phyloP scores from a whole-genome alignment of 1,140 invertebrate genomes.

The Contarinia nasturtii region DNA sequence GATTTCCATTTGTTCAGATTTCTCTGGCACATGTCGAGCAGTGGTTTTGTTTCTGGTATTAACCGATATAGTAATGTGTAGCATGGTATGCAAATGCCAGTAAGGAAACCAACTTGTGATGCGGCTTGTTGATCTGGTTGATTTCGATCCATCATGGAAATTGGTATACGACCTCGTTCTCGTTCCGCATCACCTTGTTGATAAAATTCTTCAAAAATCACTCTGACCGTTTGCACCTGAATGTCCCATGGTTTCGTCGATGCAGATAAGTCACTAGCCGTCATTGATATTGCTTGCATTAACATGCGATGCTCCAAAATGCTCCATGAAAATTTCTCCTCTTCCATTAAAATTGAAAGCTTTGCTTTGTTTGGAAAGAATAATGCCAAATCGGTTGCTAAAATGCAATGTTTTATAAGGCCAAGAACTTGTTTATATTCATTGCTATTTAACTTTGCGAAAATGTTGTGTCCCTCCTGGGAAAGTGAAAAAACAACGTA shows the following conservation, averaged over 20 bases:
- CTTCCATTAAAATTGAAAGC: conserved; percentile 34
- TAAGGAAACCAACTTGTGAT: conserved; percentile 58
- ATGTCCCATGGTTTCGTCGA: conserved; percentile 68
- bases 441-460: conserved; percentile 44
- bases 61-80: conserved; percentile 47
- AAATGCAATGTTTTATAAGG: conserved; percentile 59
- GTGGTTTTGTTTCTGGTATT: conserved; percentile 46
- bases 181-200: conserved; percentile 59
- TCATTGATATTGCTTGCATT: conserved; percentile 61
- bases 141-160: conserved; percentile 68
- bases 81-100: conserved; percentile 63
- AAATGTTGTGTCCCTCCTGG: conserved; percentile 66
- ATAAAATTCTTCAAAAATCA: conserved; percentile 77
- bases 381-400: conserved; percentile 63
- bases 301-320: conserved; percentile 38
- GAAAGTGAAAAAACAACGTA: conserved; percentile 5
- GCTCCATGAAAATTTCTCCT: conserved; percentile 38
- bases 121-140: conserved; percentile 50
- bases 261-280: conserved; percentile 62
- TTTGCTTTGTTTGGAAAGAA: conserved; percentile 60
- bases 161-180: conserved; percentile 42
- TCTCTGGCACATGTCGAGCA: conserved; percentile 39
- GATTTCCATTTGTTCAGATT: conserved; percentile 5
- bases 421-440: conserved; percentile 63
- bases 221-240: conserved; percentile 59